Evolutionary conservation across 2,888 invertebrate species (phyloP), one percentile per base, ranked within the genome.

Genomic region (Diachrysia chrysitis): DNA sequence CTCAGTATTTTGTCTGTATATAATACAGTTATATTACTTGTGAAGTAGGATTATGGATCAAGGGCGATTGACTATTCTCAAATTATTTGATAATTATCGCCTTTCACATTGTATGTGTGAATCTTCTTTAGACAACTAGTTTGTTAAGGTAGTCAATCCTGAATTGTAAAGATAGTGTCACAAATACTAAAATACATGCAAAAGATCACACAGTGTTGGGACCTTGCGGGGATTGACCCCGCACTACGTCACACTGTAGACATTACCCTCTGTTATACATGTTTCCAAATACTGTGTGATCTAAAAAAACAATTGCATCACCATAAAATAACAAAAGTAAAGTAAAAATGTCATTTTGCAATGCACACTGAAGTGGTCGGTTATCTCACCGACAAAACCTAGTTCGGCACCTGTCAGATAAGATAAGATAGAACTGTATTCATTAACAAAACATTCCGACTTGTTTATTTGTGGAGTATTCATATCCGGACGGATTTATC

Each of bases 1-100:
- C 81, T 71, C 81, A 81, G 70, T 58, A 79, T 81, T 81, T 66
- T 66, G 14, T 61, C 25, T 5, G 17, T 58, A 21, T 51, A 62
- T 60, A 66, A 69, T 71, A 66, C 62, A 25, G 5, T 21, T 51
- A 12, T 12, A 51, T 21, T 19, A 21, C 48, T 16, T 78, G 79
- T 29, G 78, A 81, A 81, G 25, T 73, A 60, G 75, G 66, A 23
- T 81, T 73, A n/a, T 71, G n/a, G 81, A 71, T 63, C 81, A 81
- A 81, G 81, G 81, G 78, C 65, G 54, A 55, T n/a, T 42, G 42
- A 42, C 42, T n/a, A 42, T n/a, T n/a, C 42, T 7, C 42, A 42
- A 6, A n/a, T n/a, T n/a, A 42, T n/a, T 1, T n/a, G 42, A 42
- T 42, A 42, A 42, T 42, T 42, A 42, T 42, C n/a, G 42, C 42